A percentile compares a stretch with the other conserved stretches of the same genome.
phyloP scores from a whole-genome alignment of 2,888 invertebrate species.

The Himalopsyche anomala region DNA sequence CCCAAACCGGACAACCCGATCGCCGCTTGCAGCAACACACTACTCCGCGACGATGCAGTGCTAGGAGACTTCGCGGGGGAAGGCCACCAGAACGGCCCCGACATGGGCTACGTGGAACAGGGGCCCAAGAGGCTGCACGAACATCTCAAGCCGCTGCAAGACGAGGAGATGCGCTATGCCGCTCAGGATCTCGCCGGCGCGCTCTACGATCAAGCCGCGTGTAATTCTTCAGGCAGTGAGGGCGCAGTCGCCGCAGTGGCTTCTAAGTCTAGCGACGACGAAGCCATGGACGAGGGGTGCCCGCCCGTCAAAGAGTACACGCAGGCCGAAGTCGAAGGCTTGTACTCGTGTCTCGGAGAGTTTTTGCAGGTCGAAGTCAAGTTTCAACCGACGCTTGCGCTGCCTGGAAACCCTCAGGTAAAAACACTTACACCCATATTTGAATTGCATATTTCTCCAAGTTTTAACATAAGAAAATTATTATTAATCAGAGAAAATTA shows the following conservation, averaged over 20 bases:
- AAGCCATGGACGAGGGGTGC: conserved; percentile 34
- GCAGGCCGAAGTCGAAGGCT: conserved; percentile 69
- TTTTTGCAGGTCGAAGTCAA: conserved; percentile 83
- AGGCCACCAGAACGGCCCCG: conserved; percentile 74
- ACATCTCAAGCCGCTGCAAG: background rate
- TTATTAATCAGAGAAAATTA: too few relatives aligned
- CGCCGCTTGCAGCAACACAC: conserved; percentile 77
- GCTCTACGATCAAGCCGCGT: background rate
- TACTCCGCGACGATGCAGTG: conserved; percentile 70
- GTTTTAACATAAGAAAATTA: too few relatives aligned
- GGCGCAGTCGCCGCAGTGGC: background rate
- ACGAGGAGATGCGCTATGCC: background rate
- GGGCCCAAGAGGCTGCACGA: conserved; percentile 32
- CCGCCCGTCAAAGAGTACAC: conserved; percentile 65
- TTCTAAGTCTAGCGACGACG: background rate
- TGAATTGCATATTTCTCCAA: too few relatives aligned
- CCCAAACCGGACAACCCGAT: background rate
- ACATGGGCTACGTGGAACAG: conserved; percentile 66
- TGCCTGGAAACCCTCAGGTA: conserved; percentile 82
- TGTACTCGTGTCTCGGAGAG: conserved; percentile 80
- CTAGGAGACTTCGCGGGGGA: conserved; percentile 77
- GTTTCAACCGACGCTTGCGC: conserved; percentile 82
- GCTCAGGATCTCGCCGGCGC: background rate
- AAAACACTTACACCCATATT: background rate
- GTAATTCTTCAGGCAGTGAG: background rate